These are phyloP conservation scores for Coreius guichenoti DNA, from an alignment of 2,797 vertebrate genomes.

Conservation along the genomic window DNA sequence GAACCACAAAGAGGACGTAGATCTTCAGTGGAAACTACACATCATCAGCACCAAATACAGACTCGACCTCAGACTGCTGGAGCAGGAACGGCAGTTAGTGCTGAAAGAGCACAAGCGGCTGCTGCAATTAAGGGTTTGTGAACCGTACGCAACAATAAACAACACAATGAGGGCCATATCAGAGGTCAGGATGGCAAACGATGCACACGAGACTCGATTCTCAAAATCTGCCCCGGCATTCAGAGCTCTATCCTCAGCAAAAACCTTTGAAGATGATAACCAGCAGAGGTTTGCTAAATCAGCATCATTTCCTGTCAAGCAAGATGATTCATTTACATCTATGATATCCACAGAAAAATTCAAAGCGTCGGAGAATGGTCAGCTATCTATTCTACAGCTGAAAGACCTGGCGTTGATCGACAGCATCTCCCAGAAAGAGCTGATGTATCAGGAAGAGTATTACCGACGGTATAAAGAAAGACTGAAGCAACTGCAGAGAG, in stretches of 20 bases:
- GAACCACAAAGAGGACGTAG: conserved; percentile 75
- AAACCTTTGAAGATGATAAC: conserved; percentile 7
- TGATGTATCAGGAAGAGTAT: conserved; percentile 63
- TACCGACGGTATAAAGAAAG: conserved; percentile 67
- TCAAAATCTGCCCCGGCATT: conserved; percentile 51
- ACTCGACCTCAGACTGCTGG: conserved; percentile 67
- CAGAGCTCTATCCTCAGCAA: conserved; percentile 48
- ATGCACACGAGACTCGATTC: conserved; percentile 39
- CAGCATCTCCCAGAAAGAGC: conserved; percentile 78
- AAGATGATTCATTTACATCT: conserved; percentile 18
- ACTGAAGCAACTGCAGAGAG: conserved; percentile 66
- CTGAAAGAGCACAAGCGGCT: conserved; percentile 67
- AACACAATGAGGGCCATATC: conserved; percentile 77
- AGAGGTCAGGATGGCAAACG: conserved; percentile 27
- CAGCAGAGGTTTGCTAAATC: conserved; percentile 60
- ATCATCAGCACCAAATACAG: conserved; percentile 72
- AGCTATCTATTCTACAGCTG: conserved; percentile 77
- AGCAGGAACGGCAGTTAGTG: conserved; percentile 67
- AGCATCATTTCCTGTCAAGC: conserved; percentile 41
- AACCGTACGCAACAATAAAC: conserved; percentile 74
- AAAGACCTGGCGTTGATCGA: conserved; percentile 79
- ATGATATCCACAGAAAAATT: conserved; percentile 23
- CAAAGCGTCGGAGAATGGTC: conserved; percentile 45
- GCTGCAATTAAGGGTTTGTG: conserved; percentile 70
- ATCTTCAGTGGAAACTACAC: conserved; percentile 72